Conservation (phyloP, 1,140 invertebrate species). For the Drosophila teissieri region DNA sequence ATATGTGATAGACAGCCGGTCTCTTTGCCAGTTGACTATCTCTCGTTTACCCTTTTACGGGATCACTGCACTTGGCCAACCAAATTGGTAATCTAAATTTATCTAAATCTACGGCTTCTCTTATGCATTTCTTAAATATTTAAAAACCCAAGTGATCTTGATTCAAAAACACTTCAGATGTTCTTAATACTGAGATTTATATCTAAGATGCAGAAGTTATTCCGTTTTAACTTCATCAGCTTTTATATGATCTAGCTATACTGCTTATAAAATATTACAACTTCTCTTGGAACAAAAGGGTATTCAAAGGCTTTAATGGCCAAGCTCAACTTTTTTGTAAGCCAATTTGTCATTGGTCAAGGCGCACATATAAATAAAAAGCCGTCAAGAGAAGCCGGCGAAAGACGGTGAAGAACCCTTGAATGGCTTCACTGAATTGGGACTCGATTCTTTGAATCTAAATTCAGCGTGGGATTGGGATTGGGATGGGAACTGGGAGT, state of each 20-base stretch:
- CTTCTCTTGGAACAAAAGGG: neutral
- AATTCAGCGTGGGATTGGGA: neutral
- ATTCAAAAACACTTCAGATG: no score
- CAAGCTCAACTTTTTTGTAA: constrained; percentile 26
- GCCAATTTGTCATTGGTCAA: constrained; percentile 59
- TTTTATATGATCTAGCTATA: no score
- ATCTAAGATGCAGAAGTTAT: no score
- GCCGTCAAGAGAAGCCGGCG: constrained; percentile 32
- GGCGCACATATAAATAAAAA: constrained; percentile 8
- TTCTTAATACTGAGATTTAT: no score
- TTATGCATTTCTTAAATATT: neutral
- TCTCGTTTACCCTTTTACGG: neutral
- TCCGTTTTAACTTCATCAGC: no score
- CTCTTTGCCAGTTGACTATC: constrained; percentile 20
- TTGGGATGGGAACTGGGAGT: neutral
- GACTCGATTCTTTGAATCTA: neutral
- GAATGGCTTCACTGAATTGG: constrained; percentile 42
- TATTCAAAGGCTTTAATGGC: neutral
- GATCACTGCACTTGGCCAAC: neutral
- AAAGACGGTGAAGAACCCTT: constrained; percentile 28
- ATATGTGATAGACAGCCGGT: constrained; percentile 30
- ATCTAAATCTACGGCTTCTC: no score
- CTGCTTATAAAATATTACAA: neutral
- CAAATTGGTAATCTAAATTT: no score
- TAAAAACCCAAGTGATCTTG: no score